Percentiles rank a stretch among this genome's conserved stretches.
Evolutionary conservation across 1,140 invertebrate genomes (phyloP).

Genomic region (Temnothorax longispinosus): DNA sequence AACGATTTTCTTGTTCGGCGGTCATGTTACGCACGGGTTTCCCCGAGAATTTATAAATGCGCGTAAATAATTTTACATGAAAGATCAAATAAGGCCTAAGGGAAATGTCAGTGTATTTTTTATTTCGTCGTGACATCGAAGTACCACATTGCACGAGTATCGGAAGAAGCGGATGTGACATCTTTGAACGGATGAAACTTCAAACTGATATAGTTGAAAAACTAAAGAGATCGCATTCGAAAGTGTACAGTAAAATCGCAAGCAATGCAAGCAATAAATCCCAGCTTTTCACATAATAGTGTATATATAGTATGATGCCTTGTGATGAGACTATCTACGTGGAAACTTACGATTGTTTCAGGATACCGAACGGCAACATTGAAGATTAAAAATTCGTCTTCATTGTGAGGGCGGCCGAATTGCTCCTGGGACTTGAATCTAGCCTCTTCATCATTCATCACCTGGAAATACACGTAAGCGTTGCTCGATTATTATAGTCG

Average conservation of each 20-base stretch:
- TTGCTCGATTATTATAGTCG: neutral
- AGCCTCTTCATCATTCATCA: constrained; percentile 89
- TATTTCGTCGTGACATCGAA: neutral
- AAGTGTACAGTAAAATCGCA: constrained; percentile 45
- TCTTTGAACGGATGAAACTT: neutral
- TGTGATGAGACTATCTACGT: constrained; percentile 36
- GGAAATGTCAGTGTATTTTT: neutral
- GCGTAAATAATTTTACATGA: constrained; percentile 3
- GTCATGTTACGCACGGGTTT: neutral
- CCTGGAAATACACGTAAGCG: constrained; percentile 77
- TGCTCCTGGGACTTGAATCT: constrained; percentile 91
- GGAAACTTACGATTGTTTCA: constrained; percentile 88
- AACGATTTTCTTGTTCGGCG: constrained; percentile 39
- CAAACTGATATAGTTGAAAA: neutral
- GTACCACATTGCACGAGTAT: neutral
- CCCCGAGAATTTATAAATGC: neutral
- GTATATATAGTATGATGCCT: constrained; percentile 76
- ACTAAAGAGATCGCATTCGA: neutral
- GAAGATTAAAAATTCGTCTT: constrained; percentile 93
- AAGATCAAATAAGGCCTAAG: neutral
- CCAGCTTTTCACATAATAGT: constrained; percentile 80
- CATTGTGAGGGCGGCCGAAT: constrained; percentile 92
- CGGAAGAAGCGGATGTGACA: neutral
- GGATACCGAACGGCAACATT: constrained; percentile 92
- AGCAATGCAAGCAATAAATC: constrained; percentile 81